These are phyloP conservation scores for Ridgeia piscesae DNA, from an alignment of 1,140 invertebrate species.

Conservation along the genomic window DNA sequence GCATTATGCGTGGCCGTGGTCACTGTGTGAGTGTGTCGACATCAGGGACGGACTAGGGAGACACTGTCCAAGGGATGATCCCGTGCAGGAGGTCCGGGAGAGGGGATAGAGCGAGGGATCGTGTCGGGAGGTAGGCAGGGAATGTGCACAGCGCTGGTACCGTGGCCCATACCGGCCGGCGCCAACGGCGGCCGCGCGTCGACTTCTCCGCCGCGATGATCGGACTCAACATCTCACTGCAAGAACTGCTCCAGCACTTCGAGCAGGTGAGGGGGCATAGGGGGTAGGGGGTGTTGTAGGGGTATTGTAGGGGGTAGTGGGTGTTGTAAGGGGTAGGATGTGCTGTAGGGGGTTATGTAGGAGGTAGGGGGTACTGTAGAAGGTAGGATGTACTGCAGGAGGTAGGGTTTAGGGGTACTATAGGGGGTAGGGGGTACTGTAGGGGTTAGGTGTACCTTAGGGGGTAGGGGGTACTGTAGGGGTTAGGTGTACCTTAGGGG, in stretches of 20 bases:
- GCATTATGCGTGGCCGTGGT: not conserved
- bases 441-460: no score
- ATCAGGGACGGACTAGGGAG: not conserved
- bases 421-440: no score
- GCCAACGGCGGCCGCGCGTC: not conserved
- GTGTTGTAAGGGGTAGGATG: no score
- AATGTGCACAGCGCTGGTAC: not conserved
- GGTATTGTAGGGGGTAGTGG: no score
- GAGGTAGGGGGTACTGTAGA: not conserved
- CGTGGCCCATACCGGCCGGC: not conserved
- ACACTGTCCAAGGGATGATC: not conserved
- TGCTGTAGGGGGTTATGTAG: not conserved
- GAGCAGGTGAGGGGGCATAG: not conserved
- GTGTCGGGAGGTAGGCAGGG: not conserved
- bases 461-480: no score
- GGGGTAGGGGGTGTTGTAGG: not conserved
- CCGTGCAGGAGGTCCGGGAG: not conserved
- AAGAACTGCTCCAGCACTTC: slow-evolving; percentile 7
- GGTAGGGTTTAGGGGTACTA: not conserved
- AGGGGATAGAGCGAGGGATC: not conserved
- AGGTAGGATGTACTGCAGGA: no score
- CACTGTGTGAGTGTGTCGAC: not conserved
- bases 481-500: no score
- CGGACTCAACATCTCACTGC: slow-evolving; percentile 11
- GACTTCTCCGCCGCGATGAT: slow-evolving; percentile 16